phyloP scores from a whole-genome alignment of 2,797 vertebrate species.

The Sarcoramphus papa region DNA sequence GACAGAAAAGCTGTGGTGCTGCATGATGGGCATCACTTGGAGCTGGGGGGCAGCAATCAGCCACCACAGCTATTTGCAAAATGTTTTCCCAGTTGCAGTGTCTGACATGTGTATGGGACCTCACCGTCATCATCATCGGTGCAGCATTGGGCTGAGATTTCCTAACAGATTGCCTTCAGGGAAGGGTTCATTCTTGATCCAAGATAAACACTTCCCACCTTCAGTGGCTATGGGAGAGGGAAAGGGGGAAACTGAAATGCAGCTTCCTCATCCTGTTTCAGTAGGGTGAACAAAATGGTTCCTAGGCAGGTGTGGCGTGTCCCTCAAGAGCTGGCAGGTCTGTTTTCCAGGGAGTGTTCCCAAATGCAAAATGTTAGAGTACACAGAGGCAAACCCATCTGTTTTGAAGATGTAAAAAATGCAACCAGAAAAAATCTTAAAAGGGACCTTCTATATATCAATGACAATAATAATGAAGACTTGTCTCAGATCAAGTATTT shows the following conservation, averaged over 20 bases:
- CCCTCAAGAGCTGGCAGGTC: not conserved
- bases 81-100: not conserved
- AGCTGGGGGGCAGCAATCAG: not conserved
- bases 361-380: not conserved
- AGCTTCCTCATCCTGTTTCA: not conserved
- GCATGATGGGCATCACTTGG: not conserved
- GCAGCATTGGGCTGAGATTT: not conserved
- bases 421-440: not conserved
- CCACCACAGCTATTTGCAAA: not conserved
- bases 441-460: not conserved
- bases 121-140: rapidly evolving
- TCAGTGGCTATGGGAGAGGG: not conserved
- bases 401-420: not conserved
- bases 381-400: not conserved
- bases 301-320: not conserved
- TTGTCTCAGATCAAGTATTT: not conserved
- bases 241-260: not conserved
- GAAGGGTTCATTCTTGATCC: not conserved
- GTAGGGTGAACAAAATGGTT: not conserved
- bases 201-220: not conserved
- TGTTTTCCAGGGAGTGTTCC: not conserved
- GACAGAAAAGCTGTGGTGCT: not conserved
- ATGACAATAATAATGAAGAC: not conserved
- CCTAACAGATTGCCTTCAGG: not conserved
- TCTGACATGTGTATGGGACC: not conserved